These are phyloP conservation scores for Sebastes fasciatus DNA, from an alignment of 2,113 vertebrate species.

Conservation along the genomic window DNA sequence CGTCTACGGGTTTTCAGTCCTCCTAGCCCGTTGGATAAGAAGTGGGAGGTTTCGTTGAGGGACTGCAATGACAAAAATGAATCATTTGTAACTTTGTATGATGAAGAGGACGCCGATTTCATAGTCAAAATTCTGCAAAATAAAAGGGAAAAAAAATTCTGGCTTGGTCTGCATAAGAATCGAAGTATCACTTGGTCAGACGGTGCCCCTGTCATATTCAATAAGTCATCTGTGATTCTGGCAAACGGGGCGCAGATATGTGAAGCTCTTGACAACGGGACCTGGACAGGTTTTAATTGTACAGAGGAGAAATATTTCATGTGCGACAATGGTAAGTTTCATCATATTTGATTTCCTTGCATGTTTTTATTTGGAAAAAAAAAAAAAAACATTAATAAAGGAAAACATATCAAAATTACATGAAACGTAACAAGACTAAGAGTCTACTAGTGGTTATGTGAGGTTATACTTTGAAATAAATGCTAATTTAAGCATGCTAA, in stretches of 20 bases:
- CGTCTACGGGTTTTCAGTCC: rapidly evolving
- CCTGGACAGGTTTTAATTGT: neutral
- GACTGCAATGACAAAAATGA: rapidly evolving
- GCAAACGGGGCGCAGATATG: rapidly evolving
- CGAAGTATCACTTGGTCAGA: slow-evolving; percentile 50
- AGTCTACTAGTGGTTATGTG: neutral
- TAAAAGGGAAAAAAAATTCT: neutral
- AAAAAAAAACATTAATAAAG: neutral
- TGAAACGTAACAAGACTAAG: neutral
- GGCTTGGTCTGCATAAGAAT: slow-evolving; percentile 20
- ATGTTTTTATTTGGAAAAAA: neutral
- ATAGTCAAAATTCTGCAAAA: too few relatives aligned
- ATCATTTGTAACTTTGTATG: slow-evolving; percentile 56
- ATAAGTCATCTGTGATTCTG: rapidly evolving
- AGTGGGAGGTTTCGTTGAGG: too few relatives aligned
- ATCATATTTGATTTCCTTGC: neutral
- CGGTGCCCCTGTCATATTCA: neutral
- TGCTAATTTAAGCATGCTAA: neutral
- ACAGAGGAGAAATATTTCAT: slow-evolving; percentile 29
- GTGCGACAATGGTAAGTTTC: slow-evolving; percentile 69
- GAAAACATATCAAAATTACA: neutral
- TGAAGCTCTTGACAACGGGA: slow-evolving; percentile 10
- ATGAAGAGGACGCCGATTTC: slow-evolving; percentile 12
- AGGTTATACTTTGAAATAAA: neutral
- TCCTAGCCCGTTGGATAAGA: rapidly evolving